Percentiles rank a stretch among this genome's conserved stretches.
Evolutionary conservation across 2,113 vertebrate species (phyloP).

Genomic region (Xyrauchen texanus): DNA sequence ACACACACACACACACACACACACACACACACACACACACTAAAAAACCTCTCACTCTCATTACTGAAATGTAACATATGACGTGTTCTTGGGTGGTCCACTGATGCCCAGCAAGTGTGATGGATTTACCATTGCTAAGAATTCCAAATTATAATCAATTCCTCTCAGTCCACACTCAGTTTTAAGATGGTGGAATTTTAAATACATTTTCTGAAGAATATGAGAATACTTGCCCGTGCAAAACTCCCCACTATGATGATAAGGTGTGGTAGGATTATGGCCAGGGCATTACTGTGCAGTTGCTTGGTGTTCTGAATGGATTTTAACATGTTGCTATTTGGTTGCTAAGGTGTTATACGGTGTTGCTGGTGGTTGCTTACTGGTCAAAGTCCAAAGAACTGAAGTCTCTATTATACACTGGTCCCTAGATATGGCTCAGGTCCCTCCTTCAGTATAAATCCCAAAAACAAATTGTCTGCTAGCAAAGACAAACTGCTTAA

Average conservation of each 20-base stretch:
- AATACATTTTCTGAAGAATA: background rate
- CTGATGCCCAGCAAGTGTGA: constrained; percentile 1
- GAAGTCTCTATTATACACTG: no score
- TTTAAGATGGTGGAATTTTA: background rate
- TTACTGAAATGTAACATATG: constrained; percentile 38
- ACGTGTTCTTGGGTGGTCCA: constrained; percentile 37
- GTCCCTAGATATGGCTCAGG: background rate
- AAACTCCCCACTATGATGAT: no score
- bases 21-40: background rate
- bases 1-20: background rate
- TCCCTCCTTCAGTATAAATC: background rate
- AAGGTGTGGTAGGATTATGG: background rate
- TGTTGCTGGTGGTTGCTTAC: background rate
- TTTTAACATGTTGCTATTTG: background rate
- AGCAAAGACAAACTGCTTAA: background rate
- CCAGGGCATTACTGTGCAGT: background rate
- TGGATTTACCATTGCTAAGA: background rate
- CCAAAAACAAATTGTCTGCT: no score
- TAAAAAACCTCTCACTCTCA: constrained; percentile 27
- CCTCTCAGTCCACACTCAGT: background rate
- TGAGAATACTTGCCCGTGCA: background rate
- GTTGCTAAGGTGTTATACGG: no score
- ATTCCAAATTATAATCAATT: constrained; percentile 9
- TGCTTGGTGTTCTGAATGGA: background rate
- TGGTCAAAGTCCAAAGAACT: background rate